Evolutionary conservation across 2,113 vertebrate species (phyloP), one percentile per base, ranked within the genome.

Genomic region (Urocitellus parryii): DNA sequence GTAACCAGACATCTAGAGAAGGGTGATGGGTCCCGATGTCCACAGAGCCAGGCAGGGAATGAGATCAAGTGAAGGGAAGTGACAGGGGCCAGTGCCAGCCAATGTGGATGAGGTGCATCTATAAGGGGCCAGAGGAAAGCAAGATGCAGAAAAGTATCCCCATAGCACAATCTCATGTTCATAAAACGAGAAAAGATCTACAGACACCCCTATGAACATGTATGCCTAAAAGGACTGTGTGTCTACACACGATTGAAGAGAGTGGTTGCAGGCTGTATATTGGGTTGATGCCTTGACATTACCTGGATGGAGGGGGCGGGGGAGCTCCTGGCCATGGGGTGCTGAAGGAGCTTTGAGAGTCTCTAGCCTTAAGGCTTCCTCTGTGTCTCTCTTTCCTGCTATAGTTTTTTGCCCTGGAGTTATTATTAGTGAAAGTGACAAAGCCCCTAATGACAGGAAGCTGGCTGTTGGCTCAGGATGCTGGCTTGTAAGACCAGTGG

Each of bases 381-480:
- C 70, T 65, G 42, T 87, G 82, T 73, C 65, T 90, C 67, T 73
- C 91, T 80, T 93, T 90, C 42, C 65, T 90, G 86, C 95, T 51
- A 8, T 42, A 56, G 17, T 70, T 76, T n/a, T 45, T 53, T 7
- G 7, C 58, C 51, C 51, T 32, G 34, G 20, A 39, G 74, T 53
- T 85, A 37, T 80, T 79, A 65, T 86, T 73, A 91, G 94, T 51
- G 14, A 27, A 39, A 51, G 42, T 39, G 74, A 79, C 65, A 72
- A 61, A 39, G 81, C 25, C 65, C 61, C 27, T 27, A 8, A 58
- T 72, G 88, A 56, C 39, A 29, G 16, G 32, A 74, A 61, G 72
- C 84, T 77, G 78, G 37, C 90, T 51, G 63, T 34, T 58, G 22
- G 61, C 53, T 63, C 12, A 56, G 65, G 61, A 16, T 27, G 17